phyloP scores from a whole-genome alignment of 2,113 vertebrate species.

The Leptobrachium ailaonicum region DNA sequence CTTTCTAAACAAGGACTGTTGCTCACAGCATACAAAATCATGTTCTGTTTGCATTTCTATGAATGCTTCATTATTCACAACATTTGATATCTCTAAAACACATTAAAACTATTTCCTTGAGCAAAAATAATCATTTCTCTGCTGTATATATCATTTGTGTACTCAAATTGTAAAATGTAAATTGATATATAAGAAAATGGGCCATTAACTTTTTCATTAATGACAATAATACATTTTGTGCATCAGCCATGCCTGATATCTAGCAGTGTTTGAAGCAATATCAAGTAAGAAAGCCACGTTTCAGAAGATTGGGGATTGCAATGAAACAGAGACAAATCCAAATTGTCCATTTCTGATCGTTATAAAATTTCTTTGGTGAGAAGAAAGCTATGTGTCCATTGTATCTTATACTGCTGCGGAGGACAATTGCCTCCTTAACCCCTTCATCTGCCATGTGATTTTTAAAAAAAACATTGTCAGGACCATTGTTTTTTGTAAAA shows the following conservation, averaged over 20 bases:
- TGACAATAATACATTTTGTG: conserved; percentile 96
- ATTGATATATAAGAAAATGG: conserved; percentile 99
- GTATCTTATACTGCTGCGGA: too few relatives aligned
- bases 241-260: conserved; percentile 79
- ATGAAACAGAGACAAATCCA: too few relatives aligned
- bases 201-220: conserved; percentile 99
- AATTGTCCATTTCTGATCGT: too few relatives aligned
- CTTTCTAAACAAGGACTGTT: conserved; percentile 85
- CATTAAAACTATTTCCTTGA: conserved; percentile 98
- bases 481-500: too few relatives aligned
- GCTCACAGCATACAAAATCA: conserved; percentile 85
- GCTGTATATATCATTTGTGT: conserved; percentile 95
- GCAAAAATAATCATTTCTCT: conserved; percentile 87
- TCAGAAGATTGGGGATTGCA: neutral
- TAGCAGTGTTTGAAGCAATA: conserved; percentile 66
- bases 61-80: conserved; percentile 97
- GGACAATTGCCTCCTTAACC: too few relatives aligned
- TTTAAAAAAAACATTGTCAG: too few relatives aligned
- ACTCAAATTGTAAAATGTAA: conserved; percentile 98
- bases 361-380: too few relatives aligned
- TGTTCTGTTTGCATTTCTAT: conserved; percentile 90
- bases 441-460: too few relatives aligned
- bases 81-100: conserved; percentile 97
- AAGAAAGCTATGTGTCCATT: too few relatives aligned
- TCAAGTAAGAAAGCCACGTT: conserved; percentile 56